Conservation (phyloP, 2,888 invertebrate species). For the Thalpophila matura region DNA sequence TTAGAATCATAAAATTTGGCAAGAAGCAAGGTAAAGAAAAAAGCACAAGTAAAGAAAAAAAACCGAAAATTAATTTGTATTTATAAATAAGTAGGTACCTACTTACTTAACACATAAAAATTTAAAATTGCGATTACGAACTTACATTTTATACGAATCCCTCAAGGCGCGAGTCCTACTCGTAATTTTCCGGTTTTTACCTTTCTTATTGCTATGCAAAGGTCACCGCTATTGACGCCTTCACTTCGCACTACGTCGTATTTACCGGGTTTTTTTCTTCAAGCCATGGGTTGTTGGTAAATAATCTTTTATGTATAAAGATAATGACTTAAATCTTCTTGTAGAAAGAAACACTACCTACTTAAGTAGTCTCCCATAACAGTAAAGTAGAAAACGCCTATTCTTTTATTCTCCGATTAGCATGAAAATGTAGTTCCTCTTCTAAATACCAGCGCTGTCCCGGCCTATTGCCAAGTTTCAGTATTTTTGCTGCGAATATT, state of each 20-base stretch:
- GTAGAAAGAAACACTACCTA: not conserved
- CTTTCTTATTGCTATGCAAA: not conserved
- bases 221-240: not conserved
- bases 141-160: too few species aligned
- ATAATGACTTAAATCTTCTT: constrained; percentile 7
- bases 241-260: not conserved
- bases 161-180: too few species aligned
- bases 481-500: constrained; percentile 22
- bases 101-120: too few species aligned
- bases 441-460: constrained; percentile 32
- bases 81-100: too few species aligned
- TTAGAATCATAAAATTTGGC: too few species aligned
- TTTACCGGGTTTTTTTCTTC: constrained; percentile 1
- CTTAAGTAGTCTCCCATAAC: constrained; percentile 2
- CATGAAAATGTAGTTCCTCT: constrained; percentile 49
- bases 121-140: too few species aligned
- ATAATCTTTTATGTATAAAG: not conserved
- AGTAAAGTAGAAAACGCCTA: constrained; percentile 2
- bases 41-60: too few species aligned
- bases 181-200: too few species aligned
- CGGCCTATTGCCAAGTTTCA: constrained; percentile 52
- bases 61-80: too few species aligned
- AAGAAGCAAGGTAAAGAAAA: too few species aligned
- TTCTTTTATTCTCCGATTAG: constrained; percentile 41
- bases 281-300: not conserved